Evolutionary conservation across 2,113 vertebrate genomes (phyloP).

Genomic region (Mesembrinibis cayennensis): DNA sequence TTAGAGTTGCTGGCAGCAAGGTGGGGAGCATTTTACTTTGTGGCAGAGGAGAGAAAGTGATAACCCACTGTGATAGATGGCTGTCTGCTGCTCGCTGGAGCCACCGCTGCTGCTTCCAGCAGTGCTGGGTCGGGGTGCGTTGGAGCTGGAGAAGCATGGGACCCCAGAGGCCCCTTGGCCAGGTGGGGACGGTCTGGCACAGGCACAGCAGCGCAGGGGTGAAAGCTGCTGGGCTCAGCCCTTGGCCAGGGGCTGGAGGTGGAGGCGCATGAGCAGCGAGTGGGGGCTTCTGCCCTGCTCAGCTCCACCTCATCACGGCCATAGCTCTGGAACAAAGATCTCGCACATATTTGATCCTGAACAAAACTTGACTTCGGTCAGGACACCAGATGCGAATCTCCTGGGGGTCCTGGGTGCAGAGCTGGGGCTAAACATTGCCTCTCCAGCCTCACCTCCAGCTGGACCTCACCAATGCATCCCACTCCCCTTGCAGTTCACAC

Average conservation of each 20-base stretch:
- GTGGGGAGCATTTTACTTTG: not conserved
- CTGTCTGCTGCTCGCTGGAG: not conserved
- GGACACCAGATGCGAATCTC: accelerated
- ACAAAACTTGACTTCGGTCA: not conserved
- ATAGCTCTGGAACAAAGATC: not conserved
- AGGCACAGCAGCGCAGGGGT: not conserved
- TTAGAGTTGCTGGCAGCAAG: constrained; percentile 38
- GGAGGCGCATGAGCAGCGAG: accelerated
- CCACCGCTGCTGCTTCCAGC: not conserved
- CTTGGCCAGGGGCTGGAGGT: accelerated
- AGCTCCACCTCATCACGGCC: not conserved
- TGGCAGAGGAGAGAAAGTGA: not conserved
- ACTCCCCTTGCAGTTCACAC: not conserved
- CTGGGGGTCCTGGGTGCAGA: not conserved
- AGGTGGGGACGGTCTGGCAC: accelerated
- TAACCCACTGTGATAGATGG: not conserved
- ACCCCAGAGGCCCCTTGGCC: not conserved
- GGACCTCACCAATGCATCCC: not conserved
- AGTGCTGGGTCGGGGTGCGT: not conserved
- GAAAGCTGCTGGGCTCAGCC: not conserved
- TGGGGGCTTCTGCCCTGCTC: not conserved
- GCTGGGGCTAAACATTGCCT: not conserved
- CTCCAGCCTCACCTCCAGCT: not conserved
- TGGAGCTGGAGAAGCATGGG: not conserved
- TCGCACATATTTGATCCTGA: not conserved